phyloP scores from a whole-genome alignment of 1,140 invertebrate genomes.

The Drosophila pseudoananassae region DNA sequence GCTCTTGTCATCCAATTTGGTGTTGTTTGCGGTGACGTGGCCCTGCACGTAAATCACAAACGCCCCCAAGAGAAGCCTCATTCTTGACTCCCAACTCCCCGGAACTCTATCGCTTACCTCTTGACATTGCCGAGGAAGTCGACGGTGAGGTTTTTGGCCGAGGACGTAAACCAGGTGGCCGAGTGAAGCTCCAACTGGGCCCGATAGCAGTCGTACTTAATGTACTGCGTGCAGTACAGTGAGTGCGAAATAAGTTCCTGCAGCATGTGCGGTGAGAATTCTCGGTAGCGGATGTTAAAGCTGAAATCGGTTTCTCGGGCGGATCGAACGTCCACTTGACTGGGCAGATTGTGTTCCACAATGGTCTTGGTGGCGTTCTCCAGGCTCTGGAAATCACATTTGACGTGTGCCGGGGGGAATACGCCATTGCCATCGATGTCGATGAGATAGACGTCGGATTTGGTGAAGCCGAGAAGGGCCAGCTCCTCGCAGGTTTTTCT shows the following conservation, averaged over 20 bases:
- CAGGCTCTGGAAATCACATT: constrained; percentile 94
- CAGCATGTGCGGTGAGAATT: constrained; percentile 95
- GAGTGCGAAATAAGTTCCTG: constrained; percentile 95
- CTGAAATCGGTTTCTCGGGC: constrained; percentile 90
- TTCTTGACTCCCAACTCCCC: background rate
- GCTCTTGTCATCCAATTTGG: constrained; percentile 43
- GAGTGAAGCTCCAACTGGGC: constrained; percentile 94
- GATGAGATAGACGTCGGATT: constrained; percentile 94
- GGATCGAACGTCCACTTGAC: constrained; percentile 93
- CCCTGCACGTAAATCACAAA: constrained; percentile 65
- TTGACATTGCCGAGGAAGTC: constrained; percentile 94
- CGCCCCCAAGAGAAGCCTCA: constrained; percentile 19
- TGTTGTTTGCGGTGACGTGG: constrained; percentile 51
- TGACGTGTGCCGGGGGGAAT: constrained; percentile 94
- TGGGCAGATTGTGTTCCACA: constrained; percentile 95
- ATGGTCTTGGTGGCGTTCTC: constrained; percentile 95
- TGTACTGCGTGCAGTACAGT: constrained; percentile 94
- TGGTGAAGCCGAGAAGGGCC: constrained; percentile 92
- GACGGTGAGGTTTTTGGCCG: constrained; percentile 89
- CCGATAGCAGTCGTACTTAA: constrained; percentile 96
- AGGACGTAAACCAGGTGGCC: constrained; percentile 95
- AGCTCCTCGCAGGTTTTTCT: constrained; percentile 96
- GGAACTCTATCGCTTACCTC: constrained; percentile 86
- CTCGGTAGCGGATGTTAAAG: constrained; percentile 93
- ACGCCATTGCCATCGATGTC: constrained; percentile 97